Evolutionary conservation across 2,888 invertebrate species (phyloP), one percentile per base, ranked within the genome.

Genomic region (Syrista parreyssii): DNA sequence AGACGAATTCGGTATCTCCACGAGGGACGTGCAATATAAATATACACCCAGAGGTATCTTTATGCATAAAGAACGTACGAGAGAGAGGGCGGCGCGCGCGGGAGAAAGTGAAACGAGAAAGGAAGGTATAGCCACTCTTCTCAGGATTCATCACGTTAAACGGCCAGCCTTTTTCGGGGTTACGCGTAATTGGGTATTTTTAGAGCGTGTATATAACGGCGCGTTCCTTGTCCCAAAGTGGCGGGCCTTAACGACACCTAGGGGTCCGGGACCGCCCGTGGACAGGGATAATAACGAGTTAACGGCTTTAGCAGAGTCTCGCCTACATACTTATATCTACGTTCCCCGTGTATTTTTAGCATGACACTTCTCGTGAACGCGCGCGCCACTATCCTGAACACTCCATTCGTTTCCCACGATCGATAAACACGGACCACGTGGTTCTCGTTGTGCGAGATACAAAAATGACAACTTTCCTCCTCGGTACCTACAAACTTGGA

Each of bases 331-430:
- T 55, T 23, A 23, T 55, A 55, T 23, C 55, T 55, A 23, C 2
- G 55, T 55, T 55, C 23, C 55, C 23, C 9, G 9, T 23, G 23
- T 55, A 55, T 55, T 55, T 55, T 55, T 55, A 55, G 55, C 55
- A 55, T 55, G 55, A 55, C 55, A 55, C 23, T 55, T 55, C 55
- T 55, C 23, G 55, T 9, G 55, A 55, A 55, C 55, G 55, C 77
- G 75, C n/a, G n/a, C 55, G 34, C 30, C n/a, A 73, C 33, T 75
- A 68, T 23, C 55, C 32, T 78, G 30, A 79, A 83, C 81, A 82
- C 76, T 83, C 68, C 77, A 78, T 83, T 72, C 55, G 55, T 55
- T 55, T 55, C 55, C 55, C 55, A n/a, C 68, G 75, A 31, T 12
- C 68, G 23, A 31, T 55, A 55, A 9, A 9, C 55, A 55, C 23